Evolutionary conservation across 2,888 invertebrate species (phyloP).

Genomic region (Perithous albicinctus): DNA sequence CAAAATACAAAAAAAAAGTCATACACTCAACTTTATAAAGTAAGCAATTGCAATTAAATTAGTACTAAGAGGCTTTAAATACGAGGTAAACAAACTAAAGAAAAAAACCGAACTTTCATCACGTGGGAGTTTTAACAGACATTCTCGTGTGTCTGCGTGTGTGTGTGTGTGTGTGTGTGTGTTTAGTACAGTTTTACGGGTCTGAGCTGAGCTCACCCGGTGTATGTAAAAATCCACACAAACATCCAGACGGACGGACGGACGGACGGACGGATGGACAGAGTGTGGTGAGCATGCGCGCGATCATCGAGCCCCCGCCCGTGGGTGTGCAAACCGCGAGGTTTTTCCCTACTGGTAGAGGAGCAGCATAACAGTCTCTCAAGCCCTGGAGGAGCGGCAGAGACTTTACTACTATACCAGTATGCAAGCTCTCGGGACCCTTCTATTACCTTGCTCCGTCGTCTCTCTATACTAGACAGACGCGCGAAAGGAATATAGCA

Average conservation of each 20-base stretch:
- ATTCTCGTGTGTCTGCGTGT: constrained; percentile 15
- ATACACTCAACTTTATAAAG: not conserved
- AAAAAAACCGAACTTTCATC: constrained; percentile 13
- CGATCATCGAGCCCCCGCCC: constrained; percentile 68
- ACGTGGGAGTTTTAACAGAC: constrained; percentile 26
- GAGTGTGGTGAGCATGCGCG: constrained; percentile 69
- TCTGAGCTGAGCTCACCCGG: constrained; percentile 7
- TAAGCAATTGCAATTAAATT: not conserved
- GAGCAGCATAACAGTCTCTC: constrained; percentile 21
- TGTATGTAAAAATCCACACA: constrained; percentile 10
- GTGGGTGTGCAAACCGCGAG: constrained; percentile 57
- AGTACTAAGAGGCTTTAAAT: constrained; percentile 6
- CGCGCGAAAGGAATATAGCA: constrained; percentile 38
- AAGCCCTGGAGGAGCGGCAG: constrained; percentile 41
- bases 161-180: too few species aligned
- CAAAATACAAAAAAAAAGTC: too few species aligned
- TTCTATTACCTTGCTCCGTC: constrained; percentile 54
- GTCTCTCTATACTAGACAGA: constrained; percentile 43
- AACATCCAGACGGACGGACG: constrained; percentile 35
- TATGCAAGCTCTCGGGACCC: constrained; percentile 50
- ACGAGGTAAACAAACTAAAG: not conserved
- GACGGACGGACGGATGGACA: constrained; percentile 51
- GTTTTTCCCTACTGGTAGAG: constrained; percentile 59
- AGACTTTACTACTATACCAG: constrained; percentile 30
- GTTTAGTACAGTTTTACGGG: constrained; percentile 32